phyloP scores from a whole-genome alignment of 2,888 invertebrate species.

The Diploptera punctata region DNA sequence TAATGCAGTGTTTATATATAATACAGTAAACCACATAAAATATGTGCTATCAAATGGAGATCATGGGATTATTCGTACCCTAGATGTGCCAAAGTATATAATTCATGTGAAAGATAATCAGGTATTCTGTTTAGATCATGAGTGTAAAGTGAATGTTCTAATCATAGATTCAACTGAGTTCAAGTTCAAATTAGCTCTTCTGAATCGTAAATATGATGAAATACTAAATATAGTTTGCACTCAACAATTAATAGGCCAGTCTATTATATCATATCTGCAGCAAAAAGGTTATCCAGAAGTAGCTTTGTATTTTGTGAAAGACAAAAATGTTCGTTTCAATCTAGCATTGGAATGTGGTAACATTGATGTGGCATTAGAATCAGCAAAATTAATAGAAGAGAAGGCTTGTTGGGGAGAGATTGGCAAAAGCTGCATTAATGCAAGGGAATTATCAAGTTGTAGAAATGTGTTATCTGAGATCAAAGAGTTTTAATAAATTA shows the following conservation, averaged over 20 bases:
- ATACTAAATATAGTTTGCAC: slow-evolving; percentile 92
- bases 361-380: slow-evolving; percentile 96
- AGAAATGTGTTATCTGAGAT: slow-evolving; percentile 99
- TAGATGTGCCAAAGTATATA: slow-evolving; percentile 96
- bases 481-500: slow-evolving; percentile 98
- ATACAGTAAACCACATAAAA: slow-evolving; percentile 98
- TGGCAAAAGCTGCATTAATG: slow-evolving; percentile 90
- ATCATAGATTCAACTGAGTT: slow-evolving; percentile 97
- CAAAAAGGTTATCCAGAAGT: slow-evolving; percentile 99
- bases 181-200: slow-evolving; percentile 95
- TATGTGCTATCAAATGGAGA: slow-evolving; percentile 96
- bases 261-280: slow-evolving; percentile 97
- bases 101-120: slow-evolving; percentile 89
- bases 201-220: slow-evolving; percentile 95
- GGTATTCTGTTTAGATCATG: slow-evolving; percentile 93
- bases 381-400: slow-evolving; percentile 93
- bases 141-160: slow-evolving; percentile 87
- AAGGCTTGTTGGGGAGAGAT: slow-evolving; percentile 93
- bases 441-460: slow-evolving; percentile 95
- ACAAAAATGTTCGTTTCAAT: slow-evolving; percentile 94
- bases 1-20: slow-evolving; percentile 95
- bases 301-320: slow-evolving; percentile 98
- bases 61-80: slow-evolving; percentile 96
- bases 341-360: slow-evolving; percentile 98
- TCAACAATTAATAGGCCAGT: slow-evolving; percentile 96